Evolutionary conservation across 2,113 vertebrate species (phyloP).

Genomic region (Semicossyphus pulcher): DNA sequence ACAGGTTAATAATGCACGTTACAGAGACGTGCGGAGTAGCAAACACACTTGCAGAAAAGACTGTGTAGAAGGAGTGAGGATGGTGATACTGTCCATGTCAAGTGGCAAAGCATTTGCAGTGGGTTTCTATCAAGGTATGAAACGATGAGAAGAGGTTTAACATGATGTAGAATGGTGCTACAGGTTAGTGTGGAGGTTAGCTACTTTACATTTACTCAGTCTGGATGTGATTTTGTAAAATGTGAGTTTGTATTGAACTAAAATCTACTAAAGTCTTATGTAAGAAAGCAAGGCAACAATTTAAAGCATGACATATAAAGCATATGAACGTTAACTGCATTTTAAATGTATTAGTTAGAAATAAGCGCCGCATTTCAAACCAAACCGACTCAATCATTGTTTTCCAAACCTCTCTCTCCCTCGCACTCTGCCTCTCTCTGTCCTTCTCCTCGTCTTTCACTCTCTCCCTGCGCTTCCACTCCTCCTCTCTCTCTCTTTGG

Average conservation of each 20-base stretch:
- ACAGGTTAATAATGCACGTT: slow-evolving; percentile 91
- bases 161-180: neutral
- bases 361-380: slow-evolving; percentile 16
- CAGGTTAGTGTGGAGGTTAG: slow-evolving; percentile 45
- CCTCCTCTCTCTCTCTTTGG: slow-evolving; percentile 77
- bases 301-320: slow-evolving; percentile 28
- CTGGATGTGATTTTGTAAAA: neutral
- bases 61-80: slow-evolving; percentile 31
- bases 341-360: slow-evolving; percentile 30
- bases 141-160: neutral
- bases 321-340: neutral
- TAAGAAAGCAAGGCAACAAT: slow-evolving; percentile 35
- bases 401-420: slow-evolving; percentile 85
- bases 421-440: slow-evolving; percentile 66
- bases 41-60: slow-evolving; percentile 41
- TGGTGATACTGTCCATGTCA: slow-evolving; percentile 21
- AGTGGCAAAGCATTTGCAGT: slow-evolving; percentile 42
- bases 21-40: slow-evolving; percentile 66
- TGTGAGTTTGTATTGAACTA: neutral
- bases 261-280: neutral
- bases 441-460: slow-evolving; percentile 62
- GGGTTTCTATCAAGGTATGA: neutral
- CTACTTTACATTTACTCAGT: neutral
- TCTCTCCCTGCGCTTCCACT: slow-evolving; percentile 58
- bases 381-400: slow-evolving; percentile 25